These are phyloP conservation scores for Redunca redunca DNA, from an alignment of 2,113 vertebrate genomes.

Conservation along the genomic window DNA sequence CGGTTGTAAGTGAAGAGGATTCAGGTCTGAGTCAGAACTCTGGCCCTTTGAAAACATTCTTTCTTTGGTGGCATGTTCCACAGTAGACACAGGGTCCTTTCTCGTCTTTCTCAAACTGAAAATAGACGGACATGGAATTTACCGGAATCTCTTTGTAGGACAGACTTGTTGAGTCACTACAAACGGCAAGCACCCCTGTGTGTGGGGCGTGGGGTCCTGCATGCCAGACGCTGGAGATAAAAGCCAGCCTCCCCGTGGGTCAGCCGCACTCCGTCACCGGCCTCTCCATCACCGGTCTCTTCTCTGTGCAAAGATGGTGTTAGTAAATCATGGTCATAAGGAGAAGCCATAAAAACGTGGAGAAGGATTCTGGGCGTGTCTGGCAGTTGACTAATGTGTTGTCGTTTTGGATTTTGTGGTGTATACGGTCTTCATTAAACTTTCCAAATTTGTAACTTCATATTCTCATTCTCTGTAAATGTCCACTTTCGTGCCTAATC, in stretches of 20 bases:
- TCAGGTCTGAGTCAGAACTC: not conserved
- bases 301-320: not conserved
- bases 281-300: accelerated
- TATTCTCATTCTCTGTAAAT: not conserved
- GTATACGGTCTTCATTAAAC: not conserved
- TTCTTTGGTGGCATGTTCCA: accelerated
- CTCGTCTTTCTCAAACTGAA: not conserved
- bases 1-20: accelerated
- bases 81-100: accelerated
- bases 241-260: accelerated
- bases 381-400: not conserved
- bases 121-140: not conserved
- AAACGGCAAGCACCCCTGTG: not conserved
- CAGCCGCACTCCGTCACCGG: accelerated
- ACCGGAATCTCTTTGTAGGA: not conserved
- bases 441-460: not conserved
- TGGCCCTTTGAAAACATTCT: not conserved
- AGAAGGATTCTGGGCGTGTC: not conserved
- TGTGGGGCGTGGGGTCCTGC: accelerated
- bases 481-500: not conserved
- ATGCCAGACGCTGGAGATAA: not conserved
- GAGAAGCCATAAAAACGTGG: not conserved
- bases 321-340: not conserved
- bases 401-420: not conserved
- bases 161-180: not conserved